Percentiles rank a stretch among this genome's conserved stretches.
phyloP scores from a whole-genome alignment of 2,797 vertebrate species.

The Bucorvus abyssinicus region DNA sequence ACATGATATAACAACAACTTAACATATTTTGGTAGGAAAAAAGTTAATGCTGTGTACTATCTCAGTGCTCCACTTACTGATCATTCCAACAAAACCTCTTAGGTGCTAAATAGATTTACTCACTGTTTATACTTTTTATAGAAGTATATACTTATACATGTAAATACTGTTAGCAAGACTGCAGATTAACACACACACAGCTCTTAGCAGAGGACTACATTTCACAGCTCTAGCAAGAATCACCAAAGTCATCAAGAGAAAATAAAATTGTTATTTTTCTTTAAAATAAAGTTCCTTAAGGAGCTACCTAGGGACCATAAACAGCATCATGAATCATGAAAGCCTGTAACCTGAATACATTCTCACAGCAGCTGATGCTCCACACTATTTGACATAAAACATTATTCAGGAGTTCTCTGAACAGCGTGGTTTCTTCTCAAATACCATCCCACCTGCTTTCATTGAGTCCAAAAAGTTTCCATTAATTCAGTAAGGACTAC shows the following conservation, averaged over 20 bases:
- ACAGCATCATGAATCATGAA: neutral
- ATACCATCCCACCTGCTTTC: neutral
- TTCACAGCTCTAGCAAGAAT: neutral
- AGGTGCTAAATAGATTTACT: neutral
- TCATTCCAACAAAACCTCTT: neutral
- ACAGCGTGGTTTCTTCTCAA: neutral
- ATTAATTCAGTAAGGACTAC: neutral
- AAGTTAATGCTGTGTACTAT: neutral
- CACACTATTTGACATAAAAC: neutral
- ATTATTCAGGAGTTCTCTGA: neutral
- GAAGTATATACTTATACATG: neutral
- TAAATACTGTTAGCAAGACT: neutral
- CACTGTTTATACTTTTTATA: neutral
- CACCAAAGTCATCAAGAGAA: neutral
- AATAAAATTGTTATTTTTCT: neutral
- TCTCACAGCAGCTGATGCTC: neutral
- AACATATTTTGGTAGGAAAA: neutral
- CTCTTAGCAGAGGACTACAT: neutral
- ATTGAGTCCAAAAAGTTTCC: neutral
- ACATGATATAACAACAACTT: neutral
- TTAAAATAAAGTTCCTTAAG: neutral
- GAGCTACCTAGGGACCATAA: neutral
- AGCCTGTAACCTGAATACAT: neutral
- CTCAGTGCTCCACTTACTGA: neutral
- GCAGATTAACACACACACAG: neutral